Percentiles rank a stretch among this genome's conserved stretches.
These are phyloP conservation scores for Tragelaphus imberbis DNA, from an alignment of 2,113 vertebrate genomes.

Conservation along the genomic window DNA sequence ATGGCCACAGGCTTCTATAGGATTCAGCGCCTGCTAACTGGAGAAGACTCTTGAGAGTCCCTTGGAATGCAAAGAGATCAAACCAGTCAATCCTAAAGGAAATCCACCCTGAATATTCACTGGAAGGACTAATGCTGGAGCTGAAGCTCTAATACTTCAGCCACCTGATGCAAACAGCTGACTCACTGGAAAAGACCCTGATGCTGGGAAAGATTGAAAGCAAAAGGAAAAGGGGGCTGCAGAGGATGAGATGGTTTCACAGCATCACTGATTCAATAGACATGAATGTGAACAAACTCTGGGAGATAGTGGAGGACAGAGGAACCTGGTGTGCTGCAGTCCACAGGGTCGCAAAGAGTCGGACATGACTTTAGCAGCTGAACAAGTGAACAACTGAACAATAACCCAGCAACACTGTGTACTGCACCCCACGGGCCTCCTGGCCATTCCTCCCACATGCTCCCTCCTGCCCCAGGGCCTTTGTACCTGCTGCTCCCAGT, in stretches of 20 bases:
- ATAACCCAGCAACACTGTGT: neutral
- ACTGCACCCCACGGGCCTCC: neutral
- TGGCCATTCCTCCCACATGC: rapidly evolving
- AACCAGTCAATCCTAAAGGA: neutral
- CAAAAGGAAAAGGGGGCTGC: neutral
- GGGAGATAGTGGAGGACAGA: neutral
- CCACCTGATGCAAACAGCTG: neutral
- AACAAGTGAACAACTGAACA: neutral
- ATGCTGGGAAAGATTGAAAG: neutral
- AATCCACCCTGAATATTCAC: neutral
- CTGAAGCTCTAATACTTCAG: neutral
- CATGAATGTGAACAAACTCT: neutral
- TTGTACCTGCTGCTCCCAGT: neutral
- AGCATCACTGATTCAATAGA: neutral
- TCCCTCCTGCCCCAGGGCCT: neutral
- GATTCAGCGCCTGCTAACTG: neutral
- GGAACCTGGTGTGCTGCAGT: neutral
- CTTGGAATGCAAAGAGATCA: neutral
- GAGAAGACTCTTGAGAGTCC: neutral
- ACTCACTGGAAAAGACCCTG: neutral
- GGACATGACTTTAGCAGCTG: neutral
- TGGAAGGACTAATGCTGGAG: neutral
- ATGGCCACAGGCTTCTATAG: neutral
- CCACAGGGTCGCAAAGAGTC: neutral
- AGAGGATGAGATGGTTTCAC: neutral